Evolutionary conservation across 2,797 vertebrate species (phyloP).

Genomic region (Limnodromus scolopaceus): DNA sequence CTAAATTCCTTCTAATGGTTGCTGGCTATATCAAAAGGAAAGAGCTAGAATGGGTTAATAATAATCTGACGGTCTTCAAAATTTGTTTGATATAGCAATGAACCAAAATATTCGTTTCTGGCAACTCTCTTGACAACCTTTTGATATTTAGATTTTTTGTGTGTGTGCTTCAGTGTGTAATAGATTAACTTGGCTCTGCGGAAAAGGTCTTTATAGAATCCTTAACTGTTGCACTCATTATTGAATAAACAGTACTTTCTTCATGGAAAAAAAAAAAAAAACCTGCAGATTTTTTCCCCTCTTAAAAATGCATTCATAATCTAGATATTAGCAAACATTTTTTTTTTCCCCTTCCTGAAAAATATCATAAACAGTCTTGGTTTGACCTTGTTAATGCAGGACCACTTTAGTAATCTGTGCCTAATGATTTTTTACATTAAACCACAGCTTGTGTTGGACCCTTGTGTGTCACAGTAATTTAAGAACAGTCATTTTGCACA

Average conservation of each 20-base stretch:
- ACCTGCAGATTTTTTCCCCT: not conserved
- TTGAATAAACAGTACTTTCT: conserved; percentile 37
- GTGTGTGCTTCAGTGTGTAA: conserved; percentile 46
- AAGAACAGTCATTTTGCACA: conserved; percentile 96
- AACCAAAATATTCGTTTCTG: conserved; percentile 1
- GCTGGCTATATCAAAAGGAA: not conserved
- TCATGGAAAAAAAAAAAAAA: not conserved
- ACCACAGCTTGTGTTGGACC: conserved; percentile 88
- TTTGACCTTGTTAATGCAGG: conserved; percentile 86
- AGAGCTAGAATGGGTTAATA: not conserved
- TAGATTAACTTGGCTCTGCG: conserved; percentile 50
- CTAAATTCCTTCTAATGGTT: not conserved
- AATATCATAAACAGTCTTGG: conserved; percentile 77
- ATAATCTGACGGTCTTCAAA: conserved; percentile 26
- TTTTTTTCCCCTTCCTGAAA: conserved; percentile 55
- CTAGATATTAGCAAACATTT: conserved; percentile 72
- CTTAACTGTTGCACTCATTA: conserved; percentile 39
- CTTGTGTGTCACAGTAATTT: conserved; percentile 93
- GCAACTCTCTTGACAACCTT: conserved; percentile 37
- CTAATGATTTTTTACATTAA: conserved; percentile 92
- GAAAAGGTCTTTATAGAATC: conserved; percentile 60
- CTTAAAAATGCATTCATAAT: conserved; percentile 58
- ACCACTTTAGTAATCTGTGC: conserved; percentile 87
- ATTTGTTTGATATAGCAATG: not conserved
- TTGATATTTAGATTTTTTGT: conserved; percentile 40